These are phyloP conservation scores for Solenodon paradoxus DNA, from an alignment of 2,113 vertebrate species.

Conservation along the genomic window DNA sequence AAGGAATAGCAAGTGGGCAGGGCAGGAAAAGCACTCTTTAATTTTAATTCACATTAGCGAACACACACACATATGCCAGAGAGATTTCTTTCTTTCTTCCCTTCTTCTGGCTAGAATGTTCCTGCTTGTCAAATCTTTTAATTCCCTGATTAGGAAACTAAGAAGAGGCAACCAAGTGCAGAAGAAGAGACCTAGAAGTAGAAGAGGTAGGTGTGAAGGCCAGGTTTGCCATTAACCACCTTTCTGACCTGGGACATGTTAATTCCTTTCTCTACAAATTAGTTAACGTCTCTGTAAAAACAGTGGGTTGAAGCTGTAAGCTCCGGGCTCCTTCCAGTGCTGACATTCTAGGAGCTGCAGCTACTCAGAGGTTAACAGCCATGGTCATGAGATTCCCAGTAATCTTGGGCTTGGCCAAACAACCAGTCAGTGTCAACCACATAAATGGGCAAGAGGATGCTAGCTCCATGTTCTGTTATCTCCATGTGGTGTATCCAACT, in stretches of 20 bases:
- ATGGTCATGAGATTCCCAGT: background rate
- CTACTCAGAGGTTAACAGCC: background rate
- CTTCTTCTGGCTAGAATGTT: background rate
- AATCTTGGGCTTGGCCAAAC: background rate
- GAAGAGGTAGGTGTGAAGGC: background rate
- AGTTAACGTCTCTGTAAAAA: background rate
- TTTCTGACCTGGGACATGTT: background rate
- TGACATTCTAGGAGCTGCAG: background rate
- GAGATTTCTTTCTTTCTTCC: background rate
- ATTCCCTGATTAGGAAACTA: background rate
- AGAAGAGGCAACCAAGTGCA: background rate
- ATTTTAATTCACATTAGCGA: constrained; percentile 25
- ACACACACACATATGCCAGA: background rate
- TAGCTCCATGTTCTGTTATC: background rate
- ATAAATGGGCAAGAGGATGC: background rate
- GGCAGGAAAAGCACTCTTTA: background rate
- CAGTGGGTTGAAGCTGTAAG: background rate
- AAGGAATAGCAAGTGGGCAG: background rate
- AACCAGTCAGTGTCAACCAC: too few relatives aligned
- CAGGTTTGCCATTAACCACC: background rate
- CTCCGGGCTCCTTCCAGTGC: background rate
- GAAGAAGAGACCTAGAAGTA: background rate
- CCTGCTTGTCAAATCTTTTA: background rate
- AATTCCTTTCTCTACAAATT: background rate
- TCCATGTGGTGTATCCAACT: background rate